Evolutionary conservation across 2,797 vertebrate genomes (phyloP).

Genomic region (Microcaecilia unicolor): DNA sequence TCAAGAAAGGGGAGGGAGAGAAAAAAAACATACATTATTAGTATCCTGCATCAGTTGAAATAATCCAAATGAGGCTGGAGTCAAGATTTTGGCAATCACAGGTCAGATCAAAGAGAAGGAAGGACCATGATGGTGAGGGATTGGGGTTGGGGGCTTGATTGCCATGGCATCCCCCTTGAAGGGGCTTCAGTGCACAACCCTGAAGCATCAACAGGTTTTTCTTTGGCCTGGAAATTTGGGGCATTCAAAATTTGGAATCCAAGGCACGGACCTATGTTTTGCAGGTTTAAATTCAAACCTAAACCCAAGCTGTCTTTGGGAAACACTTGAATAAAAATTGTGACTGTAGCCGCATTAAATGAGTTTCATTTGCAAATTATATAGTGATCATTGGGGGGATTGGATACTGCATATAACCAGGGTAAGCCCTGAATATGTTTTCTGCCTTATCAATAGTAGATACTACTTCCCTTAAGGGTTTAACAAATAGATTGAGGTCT

Average conservation of each 20-base stretch:
- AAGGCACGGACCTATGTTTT: too few relatives aligned
- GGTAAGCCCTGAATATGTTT: conserved; percentile 25
- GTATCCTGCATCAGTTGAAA: conserved; percentile 25
- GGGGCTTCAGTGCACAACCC: too few relatives aligned
- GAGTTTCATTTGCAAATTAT: conserved; percentile 44
- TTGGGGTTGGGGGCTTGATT: too few relatives aligned
- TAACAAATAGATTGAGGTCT: conserved; percentile 7
- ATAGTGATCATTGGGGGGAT: conserved; percentile 45
- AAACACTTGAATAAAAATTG: too few relatives aligned
- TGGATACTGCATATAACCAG: conserved; percentile 29
- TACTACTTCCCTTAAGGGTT: not conserved
- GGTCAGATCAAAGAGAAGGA: too few relatives aligned
- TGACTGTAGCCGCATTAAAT: conserved; percentile 40
- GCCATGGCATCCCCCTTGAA: too few relatives aligned
- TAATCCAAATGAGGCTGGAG: conserved; percentile 44
- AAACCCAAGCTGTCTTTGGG: too few relatives aligned
- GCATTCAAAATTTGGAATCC: conserved; percentile 50
- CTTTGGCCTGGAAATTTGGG: conserved; percentile 49
- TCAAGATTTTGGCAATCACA: conserved; percentile 29
- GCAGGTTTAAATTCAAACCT: too few relatives aligned
- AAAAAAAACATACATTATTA: not conserved
- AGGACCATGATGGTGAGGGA: too few relatives aligned
- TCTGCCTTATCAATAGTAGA: conserved; percentile 13
- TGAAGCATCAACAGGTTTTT: too few relatives aligned
- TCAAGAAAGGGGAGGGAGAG: not conserved